phyloP scores from a whole-genome alignment of 2,888 invertebrate genomes.

The Nephrotoma flavescens region DNA sequence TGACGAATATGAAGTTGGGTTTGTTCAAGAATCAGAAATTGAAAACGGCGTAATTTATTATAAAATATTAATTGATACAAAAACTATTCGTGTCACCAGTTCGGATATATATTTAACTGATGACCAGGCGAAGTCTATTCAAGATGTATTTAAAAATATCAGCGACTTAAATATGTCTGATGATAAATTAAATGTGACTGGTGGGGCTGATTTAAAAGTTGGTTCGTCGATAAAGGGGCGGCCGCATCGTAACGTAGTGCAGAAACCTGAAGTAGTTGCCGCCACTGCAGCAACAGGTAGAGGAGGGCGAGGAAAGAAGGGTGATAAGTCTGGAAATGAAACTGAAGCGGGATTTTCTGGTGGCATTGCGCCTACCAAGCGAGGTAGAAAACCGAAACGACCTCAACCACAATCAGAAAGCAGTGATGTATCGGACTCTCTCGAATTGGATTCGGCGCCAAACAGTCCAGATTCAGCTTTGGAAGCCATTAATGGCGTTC shows the following conservation, averaged over 20 bases:
- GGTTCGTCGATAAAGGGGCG: background rate
- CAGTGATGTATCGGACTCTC: constrained; percentile 15
- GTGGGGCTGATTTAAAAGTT: background rate
- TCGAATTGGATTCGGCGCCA: constrained; percentile 19
- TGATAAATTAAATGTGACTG: background rate
- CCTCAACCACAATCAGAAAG: constrained; percentile 10
- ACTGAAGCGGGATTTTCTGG: constrained; percentile 17
- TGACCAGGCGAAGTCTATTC: constrained; percentile 37
- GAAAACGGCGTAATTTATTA: constrained; percentile 23
- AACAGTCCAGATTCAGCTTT: constrained; percentile 22
- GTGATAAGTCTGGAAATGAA: constrained; percentile 12
- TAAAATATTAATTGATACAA: constrained; percentile 21
- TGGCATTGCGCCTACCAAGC: constrained; percentile 6
- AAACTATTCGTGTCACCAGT: background rate
- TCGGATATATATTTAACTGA: constrained; percentile 39
- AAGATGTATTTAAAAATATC: constrained; percentile 22
- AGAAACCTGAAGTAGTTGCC: constrained; percentile 1
- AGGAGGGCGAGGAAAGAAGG: constrained; percentile 14
- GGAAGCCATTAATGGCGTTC: constrained; percentile 35
- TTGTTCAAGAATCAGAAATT: constrained; percentile 36
- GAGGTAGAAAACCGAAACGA: constrained; percentile 11
- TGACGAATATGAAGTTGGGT: constrained; percentile 38
- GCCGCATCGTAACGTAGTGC: background rate
- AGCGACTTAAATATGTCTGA: background rate
- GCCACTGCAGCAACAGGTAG: background rate